These are phyloP conservation scores for Potamarius usumacintae DNA, from an alignment of 2,113 vertebrate species.

Conservation along the genomic window DNA sequence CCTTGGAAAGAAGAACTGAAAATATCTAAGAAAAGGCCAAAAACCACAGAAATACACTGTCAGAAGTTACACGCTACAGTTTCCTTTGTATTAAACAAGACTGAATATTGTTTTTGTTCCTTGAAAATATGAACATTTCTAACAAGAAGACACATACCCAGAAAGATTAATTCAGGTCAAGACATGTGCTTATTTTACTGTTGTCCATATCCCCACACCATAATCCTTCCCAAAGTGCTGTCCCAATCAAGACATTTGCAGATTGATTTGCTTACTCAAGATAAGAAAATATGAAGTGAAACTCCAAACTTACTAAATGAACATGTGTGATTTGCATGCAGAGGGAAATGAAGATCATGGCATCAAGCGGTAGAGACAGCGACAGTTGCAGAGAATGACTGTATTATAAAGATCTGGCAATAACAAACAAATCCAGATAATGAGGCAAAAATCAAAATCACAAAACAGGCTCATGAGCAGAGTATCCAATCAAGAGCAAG, in stretches of 20 bases:
- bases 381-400: background rate
- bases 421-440: no score
- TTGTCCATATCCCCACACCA: background rate
- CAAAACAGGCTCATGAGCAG: no score
- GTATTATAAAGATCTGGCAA: no score
- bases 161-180: background rate
- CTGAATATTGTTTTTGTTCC: background rate
- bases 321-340: background rate
- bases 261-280: background rate
- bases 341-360: background rate
- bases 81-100: background rate
- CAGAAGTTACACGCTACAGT: background rate
- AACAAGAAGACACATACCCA: background rate
- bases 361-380: no score
- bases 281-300: background rate
- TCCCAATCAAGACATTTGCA: background rate
- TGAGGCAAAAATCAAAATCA: no score
- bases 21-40: background rate
- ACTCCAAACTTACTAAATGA: background rate
- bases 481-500: no score
- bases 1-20: slow-evolving; percentile 24
- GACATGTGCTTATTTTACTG: background rate
- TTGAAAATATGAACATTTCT: background rate
- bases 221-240: background rate
- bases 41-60: background rate